Conservation (phyloP, 2,113 vertebrate species). For the Lichenostomus cassidix region DNA sequence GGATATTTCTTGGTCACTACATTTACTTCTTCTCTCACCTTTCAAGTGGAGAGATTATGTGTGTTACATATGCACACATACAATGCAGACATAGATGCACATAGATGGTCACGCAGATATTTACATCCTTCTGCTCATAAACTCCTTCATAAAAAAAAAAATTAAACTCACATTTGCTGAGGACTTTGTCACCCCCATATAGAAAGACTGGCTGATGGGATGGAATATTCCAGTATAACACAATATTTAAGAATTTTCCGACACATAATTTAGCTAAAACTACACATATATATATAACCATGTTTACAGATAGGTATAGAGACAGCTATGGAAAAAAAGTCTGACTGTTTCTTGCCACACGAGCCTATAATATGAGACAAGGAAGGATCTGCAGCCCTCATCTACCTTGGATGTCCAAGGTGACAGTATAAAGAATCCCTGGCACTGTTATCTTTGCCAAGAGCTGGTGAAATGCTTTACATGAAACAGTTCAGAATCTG, state of each 20-base stretch:
- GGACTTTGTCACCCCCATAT: neutral
- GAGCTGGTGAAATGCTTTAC: neutral
- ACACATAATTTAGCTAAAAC: neutral
- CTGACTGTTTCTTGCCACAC: neutral
- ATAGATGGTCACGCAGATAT: neutral
- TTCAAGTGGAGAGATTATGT: neutral
- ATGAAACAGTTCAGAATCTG: neutral
- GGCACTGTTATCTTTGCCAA: neutral
- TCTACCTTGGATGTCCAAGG: neutral
- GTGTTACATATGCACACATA: neutral
- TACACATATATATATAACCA: neutral
- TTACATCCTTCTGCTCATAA: neutral
- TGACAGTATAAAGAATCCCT: neutral
- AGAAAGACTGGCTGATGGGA: neutral
- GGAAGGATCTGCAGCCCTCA: neutral
- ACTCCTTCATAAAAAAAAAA: neutral
- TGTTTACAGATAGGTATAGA: neutral
- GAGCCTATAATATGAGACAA: neutral
- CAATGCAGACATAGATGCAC: neutral
- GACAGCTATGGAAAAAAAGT: neutral
- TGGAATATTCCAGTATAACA: neutral
- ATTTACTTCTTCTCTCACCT: neutral
- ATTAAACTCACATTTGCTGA: neutral
- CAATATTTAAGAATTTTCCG: neutral
- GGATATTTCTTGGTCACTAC: neutral